Base-by-base conservation (phyloP, 1,140 invertebrate species). In the Semibalanus balanoides region DNA sequence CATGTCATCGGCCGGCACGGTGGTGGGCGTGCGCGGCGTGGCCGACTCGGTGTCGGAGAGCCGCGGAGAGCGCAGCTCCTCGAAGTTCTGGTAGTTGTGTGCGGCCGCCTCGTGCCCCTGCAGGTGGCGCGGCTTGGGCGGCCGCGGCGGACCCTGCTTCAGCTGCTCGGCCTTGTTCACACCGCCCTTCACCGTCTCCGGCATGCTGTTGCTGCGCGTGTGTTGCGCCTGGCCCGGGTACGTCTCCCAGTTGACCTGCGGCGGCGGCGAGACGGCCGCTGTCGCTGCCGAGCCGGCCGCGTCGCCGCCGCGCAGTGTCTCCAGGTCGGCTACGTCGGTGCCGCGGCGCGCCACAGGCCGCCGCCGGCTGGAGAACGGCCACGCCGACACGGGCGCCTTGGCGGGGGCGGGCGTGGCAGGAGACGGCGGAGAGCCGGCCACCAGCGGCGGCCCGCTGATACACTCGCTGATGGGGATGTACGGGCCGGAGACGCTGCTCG, bases 391-490 rank as follows among this genome's bases (percentile, higher is more conserved):
- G 70, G 70, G 3, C 70, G 70, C 70, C n/a, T 30, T 28, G n/a
- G 29, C 70, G 11, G 70, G 70, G 7, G 70, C 28, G 11, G 70
- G 51, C 51, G 14, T 19, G 51, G 51, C 51, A 1, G 14, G 14
- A 7, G 51, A 25, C 51, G 51, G 22, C 51, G 51, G 51, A 7
- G 11, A 14, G 14, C 14, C 14, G 14, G 51, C 14, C 14, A 14
- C 11, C 51, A 11, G 70, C 70, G 70, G 70, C 70, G 28, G n/a
- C 11, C 95, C 95, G 75, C 94, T 94, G 78, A 93, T 91, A 83
- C 95, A 97, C 83, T 96, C 93, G 76, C 92, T 95, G 79, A 87
- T 85, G 19, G 83, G 84, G 77, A 87, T 84, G 79, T 87, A 87
- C 35, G 85, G 84, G 27, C 82, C 83, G 43, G 83, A 82, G 25